Percentiles rank a stretch among this genome's conserved stretches.
phyloP scores from a whole-genome alignment of 2,113 vertebrate species.

The Pomatorhinus ruficollis region DNA sequence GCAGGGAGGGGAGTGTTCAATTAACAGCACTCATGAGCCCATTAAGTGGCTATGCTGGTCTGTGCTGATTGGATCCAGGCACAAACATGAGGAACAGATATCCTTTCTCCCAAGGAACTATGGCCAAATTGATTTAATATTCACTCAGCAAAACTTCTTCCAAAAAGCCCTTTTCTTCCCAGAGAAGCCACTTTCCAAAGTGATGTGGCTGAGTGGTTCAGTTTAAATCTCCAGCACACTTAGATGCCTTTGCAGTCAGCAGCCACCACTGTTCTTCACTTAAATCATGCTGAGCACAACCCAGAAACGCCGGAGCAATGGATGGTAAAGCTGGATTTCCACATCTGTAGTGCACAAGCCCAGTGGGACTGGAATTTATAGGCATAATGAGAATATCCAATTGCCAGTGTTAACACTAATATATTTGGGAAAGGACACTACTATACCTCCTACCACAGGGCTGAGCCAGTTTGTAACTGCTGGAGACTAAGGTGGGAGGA shows the following conservation, averaged over 20 bases:
- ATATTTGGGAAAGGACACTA: neutral
- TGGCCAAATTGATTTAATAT: conserved; percentile 1
- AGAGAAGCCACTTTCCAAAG: neutral
- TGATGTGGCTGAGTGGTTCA: neutral
- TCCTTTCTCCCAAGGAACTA: neutral
- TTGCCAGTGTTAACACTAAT: neutral
- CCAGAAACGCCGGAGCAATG: neutral
- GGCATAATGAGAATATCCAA: neutral
- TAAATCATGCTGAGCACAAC: conserved; percentile 2
- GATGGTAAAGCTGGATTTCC: neutral
- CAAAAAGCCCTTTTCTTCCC: neutral
- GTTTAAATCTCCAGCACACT: conserved; percentile 1
- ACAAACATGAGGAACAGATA: neutral
- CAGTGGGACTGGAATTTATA: neutral
- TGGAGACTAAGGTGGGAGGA: neutral
- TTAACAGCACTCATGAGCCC: neutral
- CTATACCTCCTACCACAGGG: neutral
- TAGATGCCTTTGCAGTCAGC: conserved; percentile 11
- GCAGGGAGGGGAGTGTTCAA: neutral
- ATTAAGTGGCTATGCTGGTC: neutral
- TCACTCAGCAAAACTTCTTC: neutral
- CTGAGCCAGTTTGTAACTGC: neutral
- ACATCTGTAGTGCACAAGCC: neutral
- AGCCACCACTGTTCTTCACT: neutral
- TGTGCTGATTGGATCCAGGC: neutral